Evolutionary conservation across 92 coral and sea anemone genomes (phyloP).

Genomic region (Porites rus): DNA sequence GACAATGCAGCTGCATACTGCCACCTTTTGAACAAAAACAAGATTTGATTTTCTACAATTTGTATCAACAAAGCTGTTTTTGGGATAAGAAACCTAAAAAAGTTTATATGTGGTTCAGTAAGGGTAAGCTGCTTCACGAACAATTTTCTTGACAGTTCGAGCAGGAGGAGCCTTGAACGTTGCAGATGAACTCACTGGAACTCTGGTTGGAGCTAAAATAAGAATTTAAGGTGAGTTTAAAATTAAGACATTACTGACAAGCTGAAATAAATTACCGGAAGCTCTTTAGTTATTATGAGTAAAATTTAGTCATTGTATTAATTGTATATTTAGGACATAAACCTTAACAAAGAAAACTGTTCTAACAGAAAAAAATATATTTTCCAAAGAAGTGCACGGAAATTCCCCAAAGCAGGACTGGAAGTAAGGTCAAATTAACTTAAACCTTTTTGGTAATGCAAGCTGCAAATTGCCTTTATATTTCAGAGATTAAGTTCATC

Average conservation of each 20-base stretch:
- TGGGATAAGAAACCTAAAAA: slow-evolving; percentile 27
- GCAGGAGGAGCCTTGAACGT: slow-evolving; percentile 89
- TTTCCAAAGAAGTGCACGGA: too few relatives aligned
- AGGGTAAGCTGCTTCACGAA: slow-evolving; percentile 96
- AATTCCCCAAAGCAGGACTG: too few relatives aligned
- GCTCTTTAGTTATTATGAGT: neutral
- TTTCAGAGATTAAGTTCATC: too few relatives aligned
- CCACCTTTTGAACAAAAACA: neutral
- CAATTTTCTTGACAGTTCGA: slow-evolving; percentile 91
- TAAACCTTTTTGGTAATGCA: too few relatives aligned
- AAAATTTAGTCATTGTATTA: neutral
- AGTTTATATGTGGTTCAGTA: slow-evolving; percentile 63
- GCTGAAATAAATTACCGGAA: neutral
- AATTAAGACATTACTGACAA: slow-evolving; percentile 6
- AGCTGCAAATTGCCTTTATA: too few relatives aligned
- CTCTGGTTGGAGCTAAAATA: slow-evolving; percentile 91
- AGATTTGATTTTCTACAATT: neutral
- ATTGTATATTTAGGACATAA: too few relatives aligned
- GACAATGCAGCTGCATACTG: neutral
- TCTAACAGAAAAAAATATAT: too few relatives aligned
- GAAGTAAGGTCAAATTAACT: too few relatives aligned
- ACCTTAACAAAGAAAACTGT: too few relatives aligned
- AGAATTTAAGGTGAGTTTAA: slow-evolving; percentile 63
- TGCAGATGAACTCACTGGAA: slow-evolving; percentile 75
- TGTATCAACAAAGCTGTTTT: slow-evolving; percentile 19